Evolutionary conservation across 2,113 vertebrate genomes (phyloP).

Genomic region (Corynorhinus townsendii): DNA sequence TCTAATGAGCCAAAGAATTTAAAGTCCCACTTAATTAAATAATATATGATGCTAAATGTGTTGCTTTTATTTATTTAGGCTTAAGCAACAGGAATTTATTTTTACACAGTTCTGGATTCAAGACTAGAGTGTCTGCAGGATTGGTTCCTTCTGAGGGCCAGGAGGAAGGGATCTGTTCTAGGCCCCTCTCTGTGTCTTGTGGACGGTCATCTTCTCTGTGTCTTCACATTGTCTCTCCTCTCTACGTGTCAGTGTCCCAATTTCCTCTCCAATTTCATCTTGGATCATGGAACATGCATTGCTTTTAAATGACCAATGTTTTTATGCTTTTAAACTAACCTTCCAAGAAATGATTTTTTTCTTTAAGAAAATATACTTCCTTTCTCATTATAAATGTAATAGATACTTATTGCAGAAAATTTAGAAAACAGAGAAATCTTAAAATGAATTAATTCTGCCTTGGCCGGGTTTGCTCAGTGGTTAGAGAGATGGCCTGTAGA

Average conservation of each 20-base stretch:
- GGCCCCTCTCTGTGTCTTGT: neutral
- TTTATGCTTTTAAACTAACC: constrained; percentile 1
- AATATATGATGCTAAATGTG: neutral
- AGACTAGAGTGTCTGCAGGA: neutral
- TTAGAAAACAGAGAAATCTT: neutral
- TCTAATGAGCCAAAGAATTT: neutral
- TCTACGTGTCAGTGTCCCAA: neutral
- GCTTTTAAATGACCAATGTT: neutral
- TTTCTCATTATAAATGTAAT: constrained; percentile 12
- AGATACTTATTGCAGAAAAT: neutral
- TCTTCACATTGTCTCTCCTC: neutral
- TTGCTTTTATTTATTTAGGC: neutral
- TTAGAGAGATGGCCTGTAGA: no score
- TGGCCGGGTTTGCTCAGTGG: no score
- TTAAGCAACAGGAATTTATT: neutral
- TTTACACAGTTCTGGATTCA: neutral
- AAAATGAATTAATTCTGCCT: neutral
- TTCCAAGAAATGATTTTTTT: neutral
- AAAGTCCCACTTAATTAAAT: neutral
- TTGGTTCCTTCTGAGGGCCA: neutral
- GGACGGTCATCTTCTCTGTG: neutral
- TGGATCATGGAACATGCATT: neutral
- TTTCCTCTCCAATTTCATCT: neutral
- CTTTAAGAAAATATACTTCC: neutral
- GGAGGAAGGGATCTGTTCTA: neutral